Conservation (phyloP, 2,888 invertebrate genomes). For the Xanthia togata region DNA sequence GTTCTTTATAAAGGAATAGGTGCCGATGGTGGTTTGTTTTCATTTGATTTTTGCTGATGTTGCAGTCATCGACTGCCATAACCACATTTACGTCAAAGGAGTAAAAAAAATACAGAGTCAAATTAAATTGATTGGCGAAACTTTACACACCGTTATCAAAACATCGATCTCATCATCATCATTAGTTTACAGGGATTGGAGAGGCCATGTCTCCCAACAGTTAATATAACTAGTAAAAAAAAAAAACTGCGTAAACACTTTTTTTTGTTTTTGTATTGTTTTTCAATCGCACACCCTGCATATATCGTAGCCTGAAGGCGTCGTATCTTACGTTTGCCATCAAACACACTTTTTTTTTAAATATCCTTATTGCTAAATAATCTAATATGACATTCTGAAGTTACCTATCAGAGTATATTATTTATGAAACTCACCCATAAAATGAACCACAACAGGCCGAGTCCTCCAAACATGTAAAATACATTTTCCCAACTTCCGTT, state of each 20-base stretch:
- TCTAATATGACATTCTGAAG: not conserved
- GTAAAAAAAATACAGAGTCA: not conserved
- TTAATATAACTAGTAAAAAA: no score
- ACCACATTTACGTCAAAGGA: not conserved
- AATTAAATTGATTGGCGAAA: not conserved
- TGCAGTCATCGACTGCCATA: not conserved
- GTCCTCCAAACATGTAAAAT: conserved; percentile 90
- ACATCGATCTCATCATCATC: not conserved
- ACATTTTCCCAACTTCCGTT: conserved; percentile 90
- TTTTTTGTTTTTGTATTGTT: no score
- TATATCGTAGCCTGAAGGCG: not conserved
- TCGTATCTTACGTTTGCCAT: not conserved
- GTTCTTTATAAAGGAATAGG: not conserved
- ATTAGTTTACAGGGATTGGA: no score
- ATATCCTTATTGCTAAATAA: no score
- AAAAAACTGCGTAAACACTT: no score
- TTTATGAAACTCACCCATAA: conserved; percentile 82
- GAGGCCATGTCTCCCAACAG: no score
- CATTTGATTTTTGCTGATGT: not conserved
- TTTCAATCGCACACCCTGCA: no score
- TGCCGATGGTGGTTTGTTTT: not conserved
- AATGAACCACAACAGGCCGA: conserved; percentile 89
- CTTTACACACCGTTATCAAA: not conserved
- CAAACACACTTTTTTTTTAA: not conserved
- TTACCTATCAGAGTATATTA: no score